These are phyloP conservation scores for Anguilla rostrata DNA, from an alignment of 2,113 vertebrate genomes.

Conservation along the genomic window DNA sequence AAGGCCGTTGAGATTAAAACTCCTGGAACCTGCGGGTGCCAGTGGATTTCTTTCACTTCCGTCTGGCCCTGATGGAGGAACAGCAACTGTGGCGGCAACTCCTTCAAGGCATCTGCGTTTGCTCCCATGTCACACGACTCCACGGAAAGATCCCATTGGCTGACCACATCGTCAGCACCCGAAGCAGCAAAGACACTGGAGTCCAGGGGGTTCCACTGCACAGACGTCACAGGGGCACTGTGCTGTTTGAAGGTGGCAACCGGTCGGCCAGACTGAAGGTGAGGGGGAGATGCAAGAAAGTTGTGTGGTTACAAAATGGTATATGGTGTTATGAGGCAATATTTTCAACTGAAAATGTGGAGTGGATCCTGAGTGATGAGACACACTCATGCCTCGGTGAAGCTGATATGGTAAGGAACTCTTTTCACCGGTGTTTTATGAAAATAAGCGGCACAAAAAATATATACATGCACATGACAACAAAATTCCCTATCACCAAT, in stretches of 20 bases:
- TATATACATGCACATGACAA: no score
- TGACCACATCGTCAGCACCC: constrained; percentile 81
- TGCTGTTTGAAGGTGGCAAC: constrained; percentile 91
- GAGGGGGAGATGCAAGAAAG: background rate
- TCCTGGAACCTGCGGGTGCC: constrained; percentile 83
- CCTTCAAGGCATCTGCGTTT: constrained; percentile 60
- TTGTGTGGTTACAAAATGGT: background rate
- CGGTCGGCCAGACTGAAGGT: constrained; percentile 67
- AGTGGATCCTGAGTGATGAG: no score
- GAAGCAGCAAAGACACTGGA: constrained; percentile 83
- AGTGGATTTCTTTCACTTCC: constrained; percentile 88
- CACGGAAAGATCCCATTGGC: constrained; percentile 88
- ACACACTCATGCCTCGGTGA: no score
- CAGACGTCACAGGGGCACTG: constrained; percentile 81
- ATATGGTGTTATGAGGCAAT: no score
- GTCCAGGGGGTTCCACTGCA: constrained; percentile 86
- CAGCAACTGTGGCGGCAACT: constrained; percentile 83
- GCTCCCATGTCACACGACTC: constrained; percentile 75
- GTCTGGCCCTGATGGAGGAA: constrained; percentile 90
- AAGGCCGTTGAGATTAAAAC: constrained; percentile 80
- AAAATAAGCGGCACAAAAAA: no score
- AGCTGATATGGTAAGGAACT: no score
- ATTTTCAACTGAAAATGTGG: no score
- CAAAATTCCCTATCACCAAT: no score
- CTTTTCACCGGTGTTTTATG: no score